These are phyloP conservation scores for Nomada goodeniana DNA, from an alignment of 2,888 invertebrate species.

Conservation along the genomic window DNA sequence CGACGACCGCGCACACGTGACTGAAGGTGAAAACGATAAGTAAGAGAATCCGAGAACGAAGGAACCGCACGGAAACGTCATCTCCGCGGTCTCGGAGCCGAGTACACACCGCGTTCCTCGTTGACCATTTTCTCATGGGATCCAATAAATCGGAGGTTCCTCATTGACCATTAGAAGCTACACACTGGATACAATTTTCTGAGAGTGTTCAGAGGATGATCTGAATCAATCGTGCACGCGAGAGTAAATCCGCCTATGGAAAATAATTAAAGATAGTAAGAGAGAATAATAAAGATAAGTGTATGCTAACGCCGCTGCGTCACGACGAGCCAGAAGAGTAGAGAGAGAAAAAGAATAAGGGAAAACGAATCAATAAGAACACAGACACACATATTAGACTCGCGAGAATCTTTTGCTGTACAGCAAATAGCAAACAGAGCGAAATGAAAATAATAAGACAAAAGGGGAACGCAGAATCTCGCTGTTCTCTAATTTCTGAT, in stretches of 20 bases:
- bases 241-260: slow-evolving; percentile 14
- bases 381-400: slow-evolving; percentile 15
- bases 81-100: slow-evolving; percentile 51
- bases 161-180: slow-evolving; percentile 67
- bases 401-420: slow-evolving; percentile 46
- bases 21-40: not conserved
- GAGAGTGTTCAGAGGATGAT: slow-evolving; percentile 67
- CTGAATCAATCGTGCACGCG: slow-evolving; percentile 63
- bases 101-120: slow-evolving; percentile 68
- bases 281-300: not conserved
- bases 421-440: not conserved
- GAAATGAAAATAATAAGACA: not conserved
- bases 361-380: not conserved
- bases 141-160: slow-evolving; percentile 71
- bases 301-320: not conserved
- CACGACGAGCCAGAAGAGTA: not conserved
- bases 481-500: slow-evolving; percentile 25
- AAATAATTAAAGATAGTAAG: not conserved
- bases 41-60: too few species aligned
- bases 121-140: slow-evolving; percentile 68
- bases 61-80: not conserved
- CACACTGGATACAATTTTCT: slow-evolving; percentile 62
- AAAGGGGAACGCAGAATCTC: not conserved
- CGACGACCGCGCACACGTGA: not conserved
- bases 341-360: too few species aligned